Percentiles rank a stretch among this genome's conserved stretches.
phyloP scores from a whole-genome alignment of 2,797 vertebrate species.

The Notolepis coatsorum region DNA sequence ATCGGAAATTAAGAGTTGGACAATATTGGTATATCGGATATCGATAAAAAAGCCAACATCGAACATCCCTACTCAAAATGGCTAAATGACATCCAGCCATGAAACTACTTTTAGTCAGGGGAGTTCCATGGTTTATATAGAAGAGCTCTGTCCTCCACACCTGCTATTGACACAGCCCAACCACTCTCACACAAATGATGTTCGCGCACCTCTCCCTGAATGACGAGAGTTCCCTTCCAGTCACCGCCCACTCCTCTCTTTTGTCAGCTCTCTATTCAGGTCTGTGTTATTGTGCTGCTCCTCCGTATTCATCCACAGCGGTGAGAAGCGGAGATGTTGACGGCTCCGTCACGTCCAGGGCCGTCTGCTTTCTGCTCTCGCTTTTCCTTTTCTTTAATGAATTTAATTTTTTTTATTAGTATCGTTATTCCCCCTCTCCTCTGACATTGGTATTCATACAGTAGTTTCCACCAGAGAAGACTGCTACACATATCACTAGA shows the following conservation, averaged over 20 bases:
- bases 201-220: slow-evolving; percentile 9
- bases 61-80: too few species aligned
- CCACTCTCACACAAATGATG: slow-evolving; percentile 17
- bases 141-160: too few species aligned
- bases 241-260: slow-evolving; percentile 38
- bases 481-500: too few species aligned
- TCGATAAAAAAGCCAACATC: too few species aligned
- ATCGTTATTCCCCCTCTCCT: slow-evolving; percentile 10
- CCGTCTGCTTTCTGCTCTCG: slow-evolving; percentile 32
- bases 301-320: slow-evolving; percentile 44
- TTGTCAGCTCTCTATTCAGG: slow-evolving; percentile 51
- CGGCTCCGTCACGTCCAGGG: slow-evolving; percentile 53
- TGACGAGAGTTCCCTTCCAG: slow-evolving; percentile 33
- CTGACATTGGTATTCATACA: slow-evolving; percentile 49
- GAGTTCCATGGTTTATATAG: too few species aligned
- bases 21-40: too few species aligned
- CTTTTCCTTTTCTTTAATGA: slow-evolving; percentile 30
- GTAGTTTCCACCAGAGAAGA: slow-evolving; percentile 48
- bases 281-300: slow-evolving; percentile 17
- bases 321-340: slow-evolving; percentile 39
- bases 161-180: slow-evolving; percentile 6
- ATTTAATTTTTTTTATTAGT: slow-evolving; percentile 14
- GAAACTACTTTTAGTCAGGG: too few species aligned
- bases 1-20: too few species aligned
- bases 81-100: too few species aligned